These are phyloP conservation scores for Antheraea yamamai DNA, from an alignment of 2,888 invertebrate genomes.

Conservation along the genomic window DNA sequence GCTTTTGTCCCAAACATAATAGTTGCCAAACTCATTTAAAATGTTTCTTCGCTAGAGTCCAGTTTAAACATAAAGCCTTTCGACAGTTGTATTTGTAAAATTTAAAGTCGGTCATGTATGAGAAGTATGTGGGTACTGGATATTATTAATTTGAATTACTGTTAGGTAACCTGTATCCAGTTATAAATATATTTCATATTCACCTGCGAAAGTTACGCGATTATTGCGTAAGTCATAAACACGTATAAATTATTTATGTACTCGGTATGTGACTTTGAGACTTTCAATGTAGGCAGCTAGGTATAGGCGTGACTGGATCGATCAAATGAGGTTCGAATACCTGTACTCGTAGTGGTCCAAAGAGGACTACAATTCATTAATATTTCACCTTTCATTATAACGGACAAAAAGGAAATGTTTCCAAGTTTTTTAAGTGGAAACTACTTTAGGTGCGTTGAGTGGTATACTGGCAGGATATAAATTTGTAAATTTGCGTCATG, in stretches of 20 bases:
- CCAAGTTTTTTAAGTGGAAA: no score
- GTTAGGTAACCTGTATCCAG: not conserved
- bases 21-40: no score
- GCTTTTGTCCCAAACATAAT: no score
- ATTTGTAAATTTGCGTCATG: no score
- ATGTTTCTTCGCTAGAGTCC: no score
- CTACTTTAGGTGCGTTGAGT: no score
- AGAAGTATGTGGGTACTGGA: not conserved
- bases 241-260: not conserved
- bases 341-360: not conserved
- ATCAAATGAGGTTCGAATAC: not conserved
- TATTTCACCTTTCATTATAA: no score
- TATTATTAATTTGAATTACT: not conserved
- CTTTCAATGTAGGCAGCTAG: not conserved
- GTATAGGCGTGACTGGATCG: not conserved
- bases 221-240: constrained; percentile 1
- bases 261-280: not conserved
- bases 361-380: no score
- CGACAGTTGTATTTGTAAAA: no score
- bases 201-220: not conserved
- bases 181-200: not conserved
- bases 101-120: not conserved
- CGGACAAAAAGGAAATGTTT: no score
- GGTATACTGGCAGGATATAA: no score
- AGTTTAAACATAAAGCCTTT: no score